Evolutionary conservation across 2,797 vertebrate genomes (phyloP).

Genomic region (Linurgus olivaceus): DNA sequence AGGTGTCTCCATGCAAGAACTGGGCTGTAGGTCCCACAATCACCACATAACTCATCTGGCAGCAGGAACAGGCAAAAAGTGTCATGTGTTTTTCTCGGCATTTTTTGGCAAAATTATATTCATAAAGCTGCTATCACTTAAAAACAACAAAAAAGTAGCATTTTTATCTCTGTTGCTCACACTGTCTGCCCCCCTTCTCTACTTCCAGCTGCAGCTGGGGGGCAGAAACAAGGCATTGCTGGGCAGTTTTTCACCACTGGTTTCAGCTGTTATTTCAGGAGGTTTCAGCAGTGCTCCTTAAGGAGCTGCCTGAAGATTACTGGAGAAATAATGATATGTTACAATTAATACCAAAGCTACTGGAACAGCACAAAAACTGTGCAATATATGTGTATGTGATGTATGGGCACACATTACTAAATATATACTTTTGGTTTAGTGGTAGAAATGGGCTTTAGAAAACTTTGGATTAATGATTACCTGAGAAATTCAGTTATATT

Average conservation of each 20-base stretch:
- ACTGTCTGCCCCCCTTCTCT: not conserved
- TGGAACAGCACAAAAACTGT: not conserved
- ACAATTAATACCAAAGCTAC: not conserved
- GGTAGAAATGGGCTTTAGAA: not conserved
- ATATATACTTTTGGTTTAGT: not conserved
- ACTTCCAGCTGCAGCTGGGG: not conserved
- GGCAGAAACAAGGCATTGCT: not conserved
- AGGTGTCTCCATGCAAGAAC: not conserved
- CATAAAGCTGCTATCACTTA: not conserved
- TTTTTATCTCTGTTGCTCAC: not conserved
- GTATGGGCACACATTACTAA: not conserved
- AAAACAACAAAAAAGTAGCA: not conserved
- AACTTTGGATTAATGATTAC: not conserved
- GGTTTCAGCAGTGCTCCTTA: not conserved
- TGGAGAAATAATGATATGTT: not conserved
- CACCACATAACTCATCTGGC: not conserved
- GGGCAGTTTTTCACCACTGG: not conserved
- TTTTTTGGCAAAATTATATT: not conserved
- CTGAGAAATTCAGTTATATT: not conserved
- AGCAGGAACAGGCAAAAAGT: not conserved
- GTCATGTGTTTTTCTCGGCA: fast-evolving
- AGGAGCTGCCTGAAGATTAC: not conserved
- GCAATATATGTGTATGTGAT: not conserved
- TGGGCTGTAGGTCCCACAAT: not conserved
- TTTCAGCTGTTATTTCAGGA: not conserved